phyloP scores from a whole-genome alignment of 2,113 vertebrate species.

The Ia io region DNA sequence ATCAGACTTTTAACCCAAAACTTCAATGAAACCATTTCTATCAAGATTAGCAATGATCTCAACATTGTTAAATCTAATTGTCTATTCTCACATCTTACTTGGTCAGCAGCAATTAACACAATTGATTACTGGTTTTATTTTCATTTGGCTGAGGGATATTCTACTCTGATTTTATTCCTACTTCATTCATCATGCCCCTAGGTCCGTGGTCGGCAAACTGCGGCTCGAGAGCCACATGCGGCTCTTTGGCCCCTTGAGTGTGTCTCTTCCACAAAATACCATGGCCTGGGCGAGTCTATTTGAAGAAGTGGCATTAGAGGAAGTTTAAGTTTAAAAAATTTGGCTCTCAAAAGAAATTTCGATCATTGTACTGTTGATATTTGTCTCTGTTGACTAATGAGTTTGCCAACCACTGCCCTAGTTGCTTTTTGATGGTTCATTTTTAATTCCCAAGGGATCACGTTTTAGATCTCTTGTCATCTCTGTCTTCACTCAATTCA shows the following conservation, averaged over 20 bases:
- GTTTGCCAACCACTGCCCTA: too few species aligned
- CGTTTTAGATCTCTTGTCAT: neutral
- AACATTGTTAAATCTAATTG: slow-evolving; percentile 12
- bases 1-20: neutral
- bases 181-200: neutral
- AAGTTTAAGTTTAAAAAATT: too few species aligned
- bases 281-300: too few species aligned
- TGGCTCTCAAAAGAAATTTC: too few species aligned
- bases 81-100: neutral
- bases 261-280: too few species aligned
- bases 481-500: neutral
- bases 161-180: neutral
- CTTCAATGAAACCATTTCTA: neutral
- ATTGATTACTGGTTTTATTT: neutral
- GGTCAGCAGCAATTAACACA: slow-evolving; percentile 19
- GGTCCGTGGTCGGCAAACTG: too few species aligned
- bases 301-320: too few species aligned
- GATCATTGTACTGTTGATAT: too few species aligned
- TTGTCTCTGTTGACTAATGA: too few species aligned
- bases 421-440: neutral
- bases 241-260: too few species aligned
- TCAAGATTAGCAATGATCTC: neutral
- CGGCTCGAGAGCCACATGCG: too few species aligned
- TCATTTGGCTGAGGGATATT: neutral
- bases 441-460: neutral